These are phyloP conservation scores for Melanostigma gelatinosum DNA, from an alignment of 2,113 vertebrate genomes.

Conservation along the genomic window DNA sequence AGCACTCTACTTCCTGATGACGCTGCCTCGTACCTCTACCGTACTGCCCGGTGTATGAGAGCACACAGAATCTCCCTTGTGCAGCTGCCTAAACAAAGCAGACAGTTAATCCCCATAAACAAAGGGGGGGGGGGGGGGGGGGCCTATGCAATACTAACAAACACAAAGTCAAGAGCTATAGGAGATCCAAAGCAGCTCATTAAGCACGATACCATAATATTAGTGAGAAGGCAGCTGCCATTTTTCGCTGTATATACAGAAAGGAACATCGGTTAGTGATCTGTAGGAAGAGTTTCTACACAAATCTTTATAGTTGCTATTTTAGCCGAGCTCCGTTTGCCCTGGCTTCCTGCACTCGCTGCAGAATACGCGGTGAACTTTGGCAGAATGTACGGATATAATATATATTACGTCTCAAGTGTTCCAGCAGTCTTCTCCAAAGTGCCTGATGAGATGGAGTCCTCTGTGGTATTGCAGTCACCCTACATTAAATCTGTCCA, in stretches of 20 bases:
- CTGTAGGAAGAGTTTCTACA: conserved; percentile 11
- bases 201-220: neutral
- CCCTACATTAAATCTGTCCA: conserved; percentile 32
- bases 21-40: conserved; percentile 1
- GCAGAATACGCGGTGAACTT: conserved; percentile 58
- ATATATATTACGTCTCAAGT: conserved; percentile 58
- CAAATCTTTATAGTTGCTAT: neutral
- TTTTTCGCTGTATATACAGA: conserved; percentile 16
- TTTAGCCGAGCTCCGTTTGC: conserved; percentile 39
- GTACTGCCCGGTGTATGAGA: conserved; percentile 2
- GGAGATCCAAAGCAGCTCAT: neutral
- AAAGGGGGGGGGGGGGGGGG: neutral
- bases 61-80: neutral
- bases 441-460: conserved; percentile 50
- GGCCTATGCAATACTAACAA: neutral
- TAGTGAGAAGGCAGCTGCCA: neutral
- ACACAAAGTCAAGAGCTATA: neutral
- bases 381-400: conserved; percentile 59
- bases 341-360: conserved; percentile 22
- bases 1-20: conserved; percentile 20
- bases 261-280: conserved; percentile 38
- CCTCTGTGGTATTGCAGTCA: conserved; percentile 47
- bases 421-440: conserved; percentile 47
- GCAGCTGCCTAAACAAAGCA: conserved; percentile 11
- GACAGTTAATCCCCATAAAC: neutral